Conservation (phyloP, 2,888 invertebrate genomes). For the Phalera bucephala region DNA sequence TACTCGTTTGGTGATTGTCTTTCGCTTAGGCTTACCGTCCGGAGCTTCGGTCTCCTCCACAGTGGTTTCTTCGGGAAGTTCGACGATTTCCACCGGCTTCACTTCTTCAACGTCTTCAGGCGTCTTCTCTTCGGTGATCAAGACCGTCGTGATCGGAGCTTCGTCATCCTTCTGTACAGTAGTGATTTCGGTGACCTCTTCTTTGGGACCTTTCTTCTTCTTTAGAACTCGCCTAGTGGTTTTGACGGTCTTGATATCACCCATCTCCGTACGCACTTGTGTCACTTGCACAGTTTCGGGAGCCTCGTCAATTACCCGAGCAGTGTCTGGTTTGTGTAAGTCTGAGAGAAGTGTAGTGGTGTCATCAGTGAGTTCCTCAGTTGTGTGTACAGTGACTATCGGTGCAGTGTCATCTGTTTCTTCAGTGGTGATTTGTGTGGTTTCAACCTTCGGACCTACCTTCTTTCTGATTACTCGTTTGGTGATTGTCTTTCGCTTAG, state of each 20-base stretch:
- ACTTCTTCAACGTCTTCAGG: neutral
- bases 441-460: too few species aligned
- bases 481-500: too few species aligned
- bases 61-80: slow-evolving; percentile 11
- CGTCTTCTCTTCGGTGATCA: slow-evolving; percentile 7
- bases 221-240: slow-evolving; percentile 13
- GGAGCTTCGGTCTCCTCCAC: slow-evolving; percentile 6
- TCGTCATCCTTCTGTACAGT: slow-evolving; percentile 15
- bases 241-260: slow-evolving; percentile 9
- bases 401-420: too few species aligned
- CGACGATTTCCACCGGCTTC: slow-evolving; percentile 3
- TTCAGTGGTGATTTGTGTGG: too few species aligned
- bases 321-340: too few species aligned
- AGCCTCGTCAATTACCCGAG: too few species aligned
- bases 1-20: neutral
- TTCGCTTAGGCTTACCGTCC: slow-evolving; percentile 10
- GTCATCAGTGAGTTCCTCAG: too few species aligned
- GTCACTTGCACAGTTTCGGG: too few species aligned
- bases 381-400: too few species aligned
- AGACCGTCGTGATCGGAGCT: slow-evolving; percentile 14
- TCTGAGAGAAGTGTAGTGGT: too few species aligned
- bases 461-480: too few species aligned
- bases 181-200: slow-evolving; percentile 17
- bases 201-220: slow-evolving; percentile 11
- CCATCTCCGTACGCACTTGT: slow-evolving; percentile 23